Conservation (phyloP, 2,888 invertebrate species). For the Drosophila anomelani region DNA sequence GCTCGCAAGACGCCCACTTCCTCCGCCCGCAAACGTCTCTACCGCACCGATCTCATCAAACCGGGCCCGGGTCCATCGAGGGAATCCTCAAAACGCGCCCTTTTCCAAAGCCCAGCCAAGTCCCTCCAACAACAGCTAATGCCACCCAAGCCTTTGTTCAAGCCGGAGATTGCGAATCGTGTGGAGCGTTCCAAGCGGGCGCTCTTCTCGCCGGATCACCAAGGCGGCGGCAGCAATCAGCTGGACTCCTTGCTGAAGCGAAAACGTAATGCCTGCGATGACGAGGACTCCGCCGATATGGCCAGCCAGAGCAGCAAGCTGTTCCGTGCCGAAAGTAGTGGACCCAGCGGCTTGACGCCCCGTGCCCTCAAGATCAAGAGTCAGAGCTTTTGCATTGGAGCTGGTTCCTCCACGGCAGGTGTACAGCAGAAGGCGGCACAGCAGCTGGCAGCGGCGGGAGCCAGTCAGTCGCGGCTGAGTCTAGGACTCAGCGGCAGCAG, state of each 20-base stretch:
- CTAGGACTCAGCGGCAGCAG: slow-evolving; percentile 62
- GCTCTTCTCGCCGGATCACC: slow-evolving; percentile 87
- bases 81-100: slow-evolving; percentile 89
- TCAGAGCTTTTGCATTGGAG: slow-evolving; percentile 84
- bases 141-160: slow-evolving; percentile 78
- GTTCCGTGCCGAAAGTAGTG: slow-evolving; percentile 55
- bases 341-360: slow-evolving; percentile 75
- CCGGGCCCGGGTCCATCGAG: slow-evolving; percentile 84
- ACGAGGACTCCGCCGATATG: slow-evolving; percentile 70
- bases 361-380: slow-evolving; percentile 84
- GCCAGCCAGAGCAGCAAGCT: slow-evolving; percentile 75
- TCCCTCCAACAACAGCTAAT: slow-evolving; percentile 83
- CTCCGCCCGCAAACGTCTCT: slow-evolving; percentile 80
- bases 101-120: slow-evolving; percentile 90
- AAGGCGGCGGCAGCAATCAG: slow-evolving; percentile 53
- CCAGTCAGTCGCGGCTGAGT: slow-evolving; percentile 24
- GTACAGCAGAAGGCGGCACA: slow-evolving; percentile 4
- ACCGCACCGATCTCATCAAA: slow-evolving; percentile 75
- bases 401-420: slow-evolving; percentile 75
- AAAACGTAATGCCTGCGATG: slow-evolving; percentile 75
- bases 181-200: slow-evolving; percentile 88
- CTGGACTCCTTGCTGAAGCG: slow-evolving; percentile 80
- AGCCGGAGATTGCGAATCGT: slow-evolving; percentile 85
- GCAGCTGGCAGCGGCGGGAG: slow-evolving; percentile 16
- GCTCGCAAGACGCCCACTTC: slow-evolving; percentile 82